phyloP scores from a whole-genome alignment of 2,113 vertebrate species.

The Gallinago media region DNA sequence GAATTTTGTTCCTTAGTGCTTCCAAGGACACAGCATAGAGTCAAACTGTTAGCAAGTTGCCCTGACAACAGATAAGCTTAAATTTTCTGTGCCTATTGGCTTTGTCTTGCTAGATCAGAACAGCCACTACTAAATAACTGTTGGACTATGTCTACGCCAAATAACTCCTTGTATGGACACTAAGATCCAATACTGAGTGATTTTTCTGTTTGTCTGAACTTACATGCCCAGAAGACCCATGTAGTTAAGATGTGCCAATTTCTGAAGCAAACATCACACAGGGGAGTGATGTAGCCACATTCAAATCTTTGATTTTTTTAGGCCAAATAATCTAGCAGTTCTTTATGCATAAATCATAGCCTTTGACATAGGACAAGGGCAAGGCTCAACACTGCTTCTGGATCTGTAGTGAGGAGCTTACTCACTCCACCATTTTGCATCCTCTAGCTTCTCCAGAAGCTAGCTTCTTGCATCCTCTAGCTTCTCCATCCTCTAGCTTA shows the following conservation, averaged over 20 bases:
- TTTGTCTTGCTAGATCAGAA: not conserved
- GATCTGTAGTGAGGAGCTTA: not conserved
- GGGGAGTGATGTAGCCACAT: not conserved
- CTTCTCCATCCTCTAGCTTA: not conserved
- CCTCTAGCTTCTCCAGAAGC: not conserved
- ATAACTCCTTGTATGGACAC: not conserved
- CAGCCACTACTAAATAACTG: not conserved
- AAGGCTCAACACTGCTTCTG: not conserved
- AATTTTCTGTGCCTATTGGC: not conserved
- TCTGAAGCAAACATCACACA: not conserved
- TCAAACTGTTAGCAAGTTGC: not conserved
- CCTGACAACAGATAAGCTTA: not conserved
- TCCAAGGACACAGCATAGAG: not conserved
- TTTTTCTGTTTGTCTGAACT: not conserved
- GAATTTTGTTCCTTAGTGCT: not conserved
- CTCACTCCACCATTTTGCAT: not conserved
- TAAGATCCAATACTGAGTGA: not conserved
- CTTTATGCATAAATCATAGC: fast-evolving
- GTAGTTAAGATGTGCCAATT: not conserved
- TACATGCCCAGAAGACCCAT: not conserved
- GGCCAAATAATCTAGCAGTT: not conserved
- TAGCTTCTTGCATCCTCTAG: not conserved
- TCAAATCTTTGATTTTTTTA: not conserved
- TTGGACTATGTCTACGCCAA: not conserved
- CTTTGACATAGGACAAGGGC: not conserved